phyloP scores from a whole-genome alignment of 2,888 invertebrate genomes.

The Leptopterna dolabrata region DNA sequence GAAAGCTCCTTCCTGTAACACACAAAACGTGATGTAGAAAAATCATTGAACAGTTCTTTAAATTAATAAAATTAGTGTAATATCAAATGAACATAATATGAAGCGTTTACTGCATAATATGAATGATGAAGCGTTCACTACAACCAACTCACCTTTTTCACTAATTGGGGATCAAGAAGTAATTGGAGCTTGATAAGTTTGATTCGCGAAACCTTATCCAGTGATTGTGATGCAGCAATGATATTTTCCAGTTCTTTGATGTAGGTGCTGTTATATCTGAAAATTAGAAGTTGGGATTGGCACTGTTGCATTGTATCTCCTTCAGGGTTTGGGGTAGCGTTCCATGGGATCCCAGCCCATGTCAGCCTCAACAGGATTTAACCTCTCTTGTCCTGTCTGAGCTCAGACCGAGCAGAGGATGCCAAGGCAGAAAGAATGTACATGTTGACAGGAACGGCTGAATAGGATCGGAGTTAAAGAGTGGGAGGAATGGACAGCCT shows the following conservation, averaged over 20 bases:
- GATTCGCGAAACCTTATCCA: not conserved
- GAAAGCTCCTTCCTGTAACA: slow-evolving; percentile 34
- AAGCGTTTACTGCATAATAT: not conserved
- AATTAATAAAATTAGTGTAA: not conserved
- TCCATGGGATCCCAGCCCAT: too few species aligned
- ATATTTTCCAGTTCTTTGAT: not conserved
- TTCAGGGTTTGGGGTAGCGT: too few species aligned
- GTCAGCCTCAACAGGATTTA: too few species aligned
- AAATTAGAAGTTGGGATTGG: not conserved
- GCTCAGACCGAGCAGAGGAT: too few species aligned
- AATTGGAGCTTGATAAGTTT: slow-evolving; percentile 42
- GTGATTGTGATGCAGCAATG: not conserved
- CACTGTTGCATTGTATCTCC: too few species aligned
- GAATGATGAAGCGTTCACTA: not conserved
- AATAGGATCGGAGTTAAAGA: too few species aligned
- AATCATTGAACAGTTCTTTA: not conserved
- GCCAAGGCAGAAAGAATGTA: too few species aligned
- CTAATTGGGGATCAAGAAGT: slow-evolving; percentile 42
- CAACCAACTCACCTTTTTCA: not conserved
- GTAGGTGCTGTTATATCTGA: slow-evolving; percentile 27
- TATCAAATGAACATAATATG: too few species aligned
- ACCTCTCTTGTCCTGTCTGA: too few species aligned
- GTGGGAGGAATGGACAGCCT: too few species aligned
- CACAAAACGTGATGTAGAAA: not conserved
- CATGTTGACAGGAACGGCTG: too few species aligned